phyloP scores from a whole-genome alignment of 2,888 invertebrate genomes.

The Pelosia muscerda region DNA sequence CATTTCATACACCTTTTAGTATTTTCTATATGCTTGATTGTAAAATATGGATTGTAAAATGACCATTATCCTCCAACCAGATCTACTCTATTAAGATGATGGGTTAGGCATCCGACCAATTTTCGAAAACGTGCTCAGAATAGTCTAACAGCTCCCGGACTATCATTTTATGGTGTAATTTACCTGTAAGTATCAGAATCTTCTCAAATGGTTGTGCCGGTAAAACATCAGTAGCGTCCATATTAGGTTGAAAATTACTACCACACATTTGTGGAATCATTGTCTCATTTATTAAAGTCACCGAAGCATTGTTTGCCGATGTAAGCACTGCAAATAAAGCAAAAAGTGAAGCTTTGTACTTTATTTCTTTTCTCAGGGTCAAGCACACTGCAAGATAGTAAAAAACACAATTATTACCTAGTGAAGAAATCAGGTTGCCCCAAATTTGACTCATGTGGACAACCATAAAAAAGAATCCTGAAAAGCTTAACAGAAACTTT shows the following conservation, averaged over 20 bases:
- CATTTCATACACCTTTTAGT: too few species aligned
- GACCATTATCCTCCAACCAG: too few species aligned
- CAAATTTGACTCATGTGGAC: constrained; percentile 90
- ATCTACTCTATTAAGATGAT: too few species aligned
- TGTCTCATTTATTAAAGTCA: constrained; percentile 72
- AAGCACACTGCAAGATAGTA: too few species aligned
- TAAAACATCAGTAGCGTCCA: constrained; percentile 77
- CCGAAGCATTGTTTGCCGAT: constrained; percentile 78
- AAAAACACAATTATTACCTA: constrained; percentile 71
- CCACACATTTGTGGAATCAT: constrained; percentile 79
- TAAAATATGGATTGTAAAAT: too few species aligned
- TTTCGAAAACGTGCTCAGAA: too few species aligned
- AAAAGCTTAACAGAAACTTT: constrained; percentile 88
- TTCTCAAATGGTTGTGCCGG: constrained; percentile 82
- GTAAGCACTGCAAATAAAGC: constrained; percentile 69
- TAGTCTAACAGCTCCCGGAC: too few species aligned
- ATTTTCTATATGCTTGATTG: too few species aligned
- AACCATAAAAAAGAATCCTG: constrained; percentile 91
- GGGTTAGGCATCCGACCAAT: too few species aligned
- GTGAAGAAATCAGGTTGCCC: constrained; percentile 89
- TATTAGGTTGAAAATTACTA: constrained; percentile 81
- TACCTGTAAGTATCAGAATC: constrained; percentile 86
- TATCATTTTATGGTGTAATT: background rate
- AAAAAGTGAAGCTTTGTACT: background rate
- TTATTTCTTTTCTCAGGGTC: too few species aligned